Evolutionary conservation across 2,888 invertebrate genomes (phyloP).

Genomic region (Gryllus longicercus): DNA sequence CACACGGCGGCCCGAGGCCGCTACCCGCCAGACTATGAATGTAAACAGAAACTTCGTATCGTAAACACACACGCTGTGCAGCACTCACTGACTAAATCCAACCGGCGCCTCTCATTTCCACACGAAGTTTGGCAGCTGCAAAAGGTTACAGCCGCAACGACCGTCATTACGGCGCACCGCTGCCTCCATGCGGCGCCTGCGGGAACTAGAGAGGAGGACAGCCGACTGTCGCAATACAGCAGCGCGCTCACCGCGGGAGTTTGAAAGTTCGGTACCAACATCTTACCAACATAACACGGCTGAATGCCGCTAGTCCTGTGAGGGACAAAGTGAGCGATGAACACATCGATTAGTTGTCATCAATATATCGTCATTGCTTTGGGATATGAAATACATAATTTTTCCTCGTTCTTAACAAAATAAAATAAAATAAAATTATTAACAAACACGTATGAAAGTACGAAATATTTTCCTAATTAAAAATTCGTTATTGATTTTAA

Average conservation of each 20-base stretch:
- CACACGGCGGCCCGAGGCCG: constrained; percentile 23
- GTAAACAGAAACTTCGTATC: constrained; percentile 25
- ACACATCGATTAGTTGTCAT: no score
- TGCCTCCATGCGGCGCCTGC: constrained; percentile 18
- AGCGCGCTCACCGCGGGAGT: constrained; percentile 2
- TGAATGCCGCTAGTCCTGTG: no score
- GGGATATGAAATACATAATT: no score
- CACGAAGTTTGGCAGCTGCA: constrained; percentile 30
- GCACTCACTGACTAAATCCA: constrained; percentile 25
- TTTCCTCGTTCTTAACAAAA: no score
- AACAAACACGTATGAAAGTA: no score
- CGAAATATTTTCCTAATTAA: no score
- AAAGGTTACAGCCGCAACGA: constrained; percentile 24
- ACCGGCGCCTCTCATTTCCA: constrained; percentile 29
- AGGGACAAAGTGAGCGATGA: no score
- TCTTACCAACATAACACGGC: no score
- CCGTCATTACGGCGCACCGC: constrained; percentile 30
- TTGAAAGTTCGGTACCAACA: background rate
- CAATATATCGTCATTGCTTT: no score
- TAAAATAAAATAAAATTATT: no score
- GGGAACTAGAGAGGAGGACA: background rate
- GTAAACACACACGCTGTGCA: constrained; percentile 25
- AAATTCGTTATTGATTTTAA: no score
- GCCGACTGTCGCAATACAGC: background rate
- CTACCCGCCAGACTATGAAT: constrained; percentile 20